Conservation (phyloP, 2,888 invertebrate species). For the Xestia ashworthii region DNA sequence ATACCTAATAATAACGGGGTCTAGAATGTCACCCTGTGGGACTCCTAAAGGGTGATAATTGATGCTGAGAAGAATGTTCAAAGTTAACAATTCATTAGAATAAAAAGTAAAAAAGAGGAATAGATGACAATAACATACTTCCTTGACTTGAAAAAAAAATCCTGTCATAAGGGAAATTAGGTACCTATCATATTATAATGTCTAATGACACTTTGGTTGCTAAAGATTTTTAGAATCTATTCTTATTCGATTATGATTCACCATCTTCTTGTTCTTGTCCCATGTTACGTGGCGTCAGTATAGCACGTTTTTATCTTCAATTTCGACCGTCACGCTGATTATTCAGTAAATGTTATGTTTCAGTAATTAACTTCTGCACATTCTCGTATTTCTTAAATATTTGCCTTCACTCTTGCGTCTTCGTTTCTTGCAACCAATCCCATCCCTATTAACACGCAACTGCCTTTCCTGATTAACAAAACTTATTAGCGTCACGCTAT, state of each 20-base stretch:
- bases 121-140: not conserved
- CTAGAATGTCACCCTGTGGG: constrained; percentile 16
- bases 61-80: no score
- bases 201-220: not conserved
- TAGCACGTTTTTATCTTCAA: no score
- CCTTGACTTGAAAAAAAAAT: not conserved
- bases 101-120: not conserved
- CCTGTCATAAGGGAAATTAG: not conserved
- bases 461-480: constrained; percentile 63
- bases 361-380: not conserved
- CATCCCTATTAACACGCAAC: constrained; percentile 59
- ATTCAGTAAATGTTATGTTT: not conserved
- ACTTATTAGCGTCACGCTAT: constrained; percentile 62
- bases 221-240: not conserved
- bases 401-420: constrained; percentile 9
- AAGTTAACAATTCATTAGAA: no score
- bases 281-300: not conserved
- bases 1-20: not conserved
- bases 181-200: not conserved
- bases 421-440: constrained; percentile 31
- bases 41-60: not conserved
- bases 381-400: not conserved
- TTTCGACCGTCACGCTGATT: not conserved
- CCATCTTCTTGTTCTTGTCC: not conserved
- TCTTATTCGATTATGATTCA: not conserved